phyloP scores from a whole-genome alignment of 2,888 invertebrate genomes.

The Spisula subtruncata region DNA sequence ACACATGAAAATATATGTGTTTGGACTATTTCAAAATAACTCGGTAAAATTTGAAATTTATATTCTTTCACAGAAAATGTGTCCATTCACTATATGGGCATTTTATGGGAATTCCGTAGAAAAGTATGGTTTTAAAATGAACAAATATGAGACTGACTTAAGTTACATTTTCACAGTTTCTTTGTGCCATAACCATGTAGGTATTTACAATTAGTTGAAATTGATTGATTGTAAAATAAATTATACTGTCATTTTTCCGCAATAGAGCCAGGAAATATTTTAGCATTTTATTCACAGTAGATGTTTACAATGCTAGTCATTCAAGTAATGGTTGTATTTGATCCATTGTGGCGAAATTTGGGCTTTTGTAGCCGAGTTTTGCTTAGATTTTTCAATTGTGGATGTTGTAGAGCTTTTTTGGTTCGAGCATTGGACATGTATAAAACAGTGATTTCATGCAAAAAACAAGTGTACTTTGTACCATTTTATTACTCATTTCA shows the following conservation, averaged over 20 bases:
- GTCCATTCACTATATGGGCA: too few species aligned
- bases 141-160: not conserved
- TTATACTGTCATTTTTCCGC: not conserved
- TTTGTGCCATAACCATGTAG: slow-evolving; percentile 40
- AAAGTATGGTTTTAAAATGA: not conserved
- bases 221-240: not conserved
- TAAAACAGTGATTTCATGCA: too few species aligned
- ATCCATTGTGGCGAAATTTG: not conserved
- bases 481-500: not conserved
- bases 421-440: too few species aligned
- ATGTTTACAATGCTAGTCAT: not conserved
- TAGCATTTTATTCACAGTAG: not conserved
- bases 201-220: not conserved
- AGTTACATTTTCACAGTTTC: not conserved
- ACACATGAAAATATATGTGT: too few species aligned
- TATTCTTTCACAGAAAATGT: too few species aligned
- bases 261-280: not conserved
- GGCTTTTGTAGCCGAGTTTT: not conserved
- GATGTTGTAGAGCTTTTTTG: too few species aligned
- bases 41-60: too few species aligned
- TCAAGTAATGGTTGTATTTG: not conserved
- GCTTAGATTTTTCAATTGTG: too few species aligned
- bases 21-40: too few species aligned
- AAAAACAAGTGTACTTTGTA: not conserved
- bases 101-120: not conserved